phyloP scores from a whole-genome alignment of 1,140 invertebrate species.

The Zaprionus tsacasi region DNA sequence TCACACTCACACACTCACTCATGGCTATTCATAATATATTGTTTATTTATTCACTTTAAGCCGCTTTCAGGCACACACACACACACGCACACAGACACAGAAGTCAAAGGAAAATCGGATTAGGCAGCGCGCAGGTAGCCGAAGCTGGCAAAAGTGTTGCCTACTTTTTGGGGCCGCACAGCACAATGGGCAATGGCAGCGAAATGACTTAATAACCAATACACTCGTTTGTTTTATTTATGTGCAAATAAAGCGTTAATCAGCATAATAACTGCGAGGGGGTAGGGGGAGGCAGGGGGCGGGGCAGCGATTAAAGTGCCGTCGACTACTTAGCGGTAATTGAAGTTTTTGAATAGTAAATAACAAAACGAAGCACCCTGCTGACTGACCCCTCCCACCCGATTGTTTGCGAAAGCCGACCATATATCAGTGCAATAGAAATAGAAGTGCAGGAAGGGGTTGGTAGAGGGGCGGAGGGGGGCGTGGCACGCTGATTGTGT shows the following conservation, averaged over 20 bases:
- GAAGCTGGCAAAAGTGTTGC: constrained; percentile 17
- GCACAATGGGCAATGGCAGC: constrained; percentile 39
- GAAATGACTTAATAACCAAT: constrained; percentile 75
- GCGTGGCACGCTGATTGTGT: constrained; percentile 59
- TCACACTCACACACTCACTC: neutral
- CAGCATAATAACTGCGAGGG: constrained; percentile 53
- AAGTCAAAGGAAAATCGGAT: constrained; percentile 35
- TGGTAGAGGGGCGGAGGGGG: neutral
- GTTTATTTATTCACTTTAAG: constrained; percentile 35
- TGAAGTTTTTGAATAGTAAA: constrained; percentile 81
- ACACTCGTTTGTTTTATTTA: constrained; percentile 63
- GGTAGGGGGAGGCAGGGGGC: neutral
- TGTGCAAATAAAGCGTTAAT: constrained; percentile 69
- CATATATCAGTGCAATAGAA: constrained; percentile 56
- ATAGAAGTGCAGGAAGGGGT: neutral
- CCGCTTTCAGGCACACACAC: constrained; percentile 16
- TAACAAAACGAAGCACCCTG: constrained; percentile 37
- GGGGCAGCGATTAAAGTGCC: constrained; percentile 48
- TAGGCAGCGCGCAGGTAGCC: constrained; percentile 8
- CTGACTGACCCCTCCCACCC: neutral
- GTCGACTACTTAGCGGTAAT: constrained; percentile 70
- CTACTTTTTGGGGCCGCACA: constrained; percentile 38
- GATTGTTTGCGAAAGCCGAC: constrained; percentile 17
- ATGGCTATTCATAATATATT: constrained; percentile 32
- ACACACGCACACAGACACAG: no score